Conservation (phyloP, 2,888 invertebrate genomes). For the Mythimna loreyi region DNA sequence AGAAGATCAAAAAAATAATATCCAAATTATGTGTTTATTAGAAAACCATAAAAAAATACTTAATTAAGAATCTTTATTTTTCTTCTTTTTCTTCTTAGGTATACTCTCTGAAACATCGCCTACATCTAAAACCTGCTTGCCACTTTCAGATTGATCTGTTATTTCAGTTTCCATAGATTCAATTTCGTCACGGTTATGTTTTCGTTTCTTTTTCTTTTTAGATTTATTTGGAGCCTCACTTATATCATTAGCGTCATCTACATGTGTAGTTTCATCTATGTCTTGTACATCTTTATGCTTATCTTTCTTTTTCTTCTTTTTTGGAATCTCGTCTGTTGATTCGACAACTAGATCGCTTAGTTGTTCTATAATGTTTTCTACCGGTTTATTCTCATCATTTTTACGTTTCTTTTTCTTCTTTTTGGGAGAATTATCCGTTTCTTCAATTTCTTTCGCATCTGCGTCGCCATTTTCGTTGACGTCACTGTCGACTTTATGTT, state of each 20-base stretch:
- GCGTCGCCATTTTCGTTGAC: conserved; percentile 19
- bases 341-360: conserved; percentile 47
- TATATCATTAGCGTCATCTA: not conserved
- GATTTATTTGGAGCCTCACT: conserved; percentile 23
- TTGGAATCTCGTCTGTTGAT: conserved; percentile 47
- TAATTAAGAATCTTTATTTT: conserved; percentile 41
- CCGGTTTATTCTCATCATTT: conserved; percentile 46
- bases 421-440: conserved; percentile 33
- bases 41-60: conserved; percentile 4
- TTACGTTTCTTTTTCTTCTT: conserved; percentile 69
- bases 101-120: conserved; percentile 5
- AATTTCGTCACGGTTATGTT: conserved; percentile 44
- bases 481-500: conserved; percentile 50
- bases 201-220: conserved; percentile 69
- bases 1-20: not conserved
- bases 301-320: conserved; percentile 71
- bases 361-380: conserved; percentile 45
- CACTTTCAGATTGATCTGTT: conserved; percentile 24
- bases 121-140: conserved; percentile 15
- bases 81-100: conserved; percentile 61
- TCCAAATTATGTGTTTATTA: conserved; percentile 13
- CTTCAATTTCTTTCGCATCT: not conserved
- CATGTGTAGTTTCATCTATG: conserved; percentile 25
- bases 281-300: conserved; percentile 54
- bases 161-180: conserved; percentile 16